A percentile compares a stretch with the other conserved stretches of the same genome.
Conservation (phyloP, 2,888 invertebrate species). For the Rotaria macrura region DNA sequence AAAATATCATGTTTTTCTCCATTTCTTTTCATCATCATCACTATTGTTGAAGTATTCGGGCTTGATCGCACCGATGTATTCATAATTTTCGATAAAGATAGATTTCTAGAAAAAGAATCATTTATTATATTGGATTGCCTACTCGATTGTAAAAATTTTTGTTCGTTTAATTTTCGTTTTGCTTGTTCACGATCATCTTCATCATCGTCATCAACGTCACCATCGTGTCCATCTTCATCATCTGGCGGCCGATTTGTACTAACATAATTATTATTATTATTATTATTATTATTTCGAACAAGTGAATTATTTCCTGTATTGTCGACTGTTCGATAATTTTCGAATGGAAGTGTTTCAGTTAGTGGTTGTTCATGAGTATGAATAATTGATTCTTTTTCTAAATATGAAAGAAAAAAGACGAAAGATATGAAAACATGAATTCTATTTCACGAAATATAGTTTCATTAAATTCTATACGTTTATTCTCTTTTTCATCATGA, state of each 20-base stretch:
- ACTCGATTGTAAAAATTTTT: not conserved
- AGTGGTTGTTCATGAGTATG: not conserved
- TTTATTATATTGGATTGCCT: not conserved
- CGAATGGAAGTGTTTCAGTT: not conserved
- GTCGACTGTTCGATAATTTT: conserved; percentile 11
- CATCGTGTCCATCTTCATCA: not conserved
- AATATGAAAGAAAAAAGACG: not conserved
- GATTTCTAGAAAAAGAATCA: not conserved
- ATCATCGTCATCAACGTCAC: not conserved
- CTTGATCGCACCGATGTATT: not conserved
- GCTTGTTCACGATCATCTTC: not conserved
- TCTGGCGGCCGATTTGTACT: not conserved
- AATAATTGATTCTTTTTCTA: not conserved
- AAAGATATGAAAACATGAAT: no score
- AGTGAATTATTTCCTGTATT: not conserved
- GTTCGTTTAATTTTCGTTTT: not conserved
- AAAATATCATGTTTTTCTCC: not conserved
- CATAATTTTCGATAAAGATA: not conserved
- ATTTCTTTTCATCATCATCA: not conserved
- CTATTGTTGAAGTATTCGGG: not conserved
- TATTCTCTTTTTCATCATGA: conserved; percentile 6
- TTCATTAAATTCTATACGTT: not conserved
- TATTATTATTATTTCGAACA: not conserved
- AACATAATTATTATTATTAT: not conserved
- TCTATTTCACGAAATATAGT: no score